Evolutionary conservation across 30 jellyfish, hydroid and myxozoan genomes (phyloP).

Genomic region (Chrysaora quinquecirrha): DNA sequence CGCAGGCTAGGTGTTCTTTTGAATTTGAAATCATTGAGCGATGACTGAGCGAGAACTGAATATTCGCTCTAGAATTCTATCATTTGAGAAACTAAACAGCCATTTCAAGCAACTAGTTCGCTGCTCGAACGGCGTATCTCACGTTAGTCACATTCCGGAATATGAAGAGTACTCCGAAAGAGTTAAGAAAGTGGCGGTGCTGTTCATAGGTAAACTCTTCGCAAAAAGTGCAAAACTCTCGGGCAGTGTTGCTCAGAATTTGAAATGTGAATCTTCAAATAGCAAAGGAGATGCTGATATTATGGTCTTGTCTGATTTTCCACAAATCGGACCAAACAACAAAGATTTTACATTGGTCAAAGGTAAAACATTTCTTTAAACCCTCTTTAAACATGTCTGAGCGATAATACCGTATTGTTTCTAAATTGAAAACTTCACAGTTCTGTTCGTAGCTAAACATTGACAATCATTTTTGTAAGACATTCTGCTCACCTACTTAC

Average conservation of each 20-base stretch:
- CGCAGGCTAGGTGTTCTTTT: too few species aligned
- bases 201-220: slow-evolving; percentile 21
- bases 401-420: not conserved
- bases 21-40: too few species aligned
- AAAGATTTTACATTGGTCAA: slow-evolving; percentile 21
- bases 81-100: too few species aligned
- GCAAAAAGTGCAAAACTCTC: slow-evolving; percentile 9
- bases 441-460: too few species aligned
- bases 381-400: too few species aligned
- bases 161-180: slow-evolving; percentile 9
- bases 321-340: slow-evolving; percentile 15
- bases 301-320: slow-evolving; percentile 36
- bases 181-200: not conserved
- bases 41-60: too few species aligned
- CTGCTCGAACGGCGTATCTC: slow-evolving; percentile 24
- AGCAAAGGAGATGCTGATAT: slow-evolving; percentile 57
- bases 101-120: slow-evolving; percentile 35
- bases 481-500: too few species aligned
- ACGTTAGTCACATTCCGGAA: slow-evolving; percentile 33
- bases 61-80: too few species aligned
- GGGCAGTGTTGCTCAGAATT: slow-evolving; percentile 64
- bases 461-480: too few species aligned
- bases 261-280: slow-evolving; percentile 42
- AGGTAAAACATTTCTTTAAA: too few species aligned
- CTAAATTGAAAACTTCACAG: too few species aligned